Conservation (phyloP, 2,888 invertebrate species). For the Papilio protenor region DNA sequence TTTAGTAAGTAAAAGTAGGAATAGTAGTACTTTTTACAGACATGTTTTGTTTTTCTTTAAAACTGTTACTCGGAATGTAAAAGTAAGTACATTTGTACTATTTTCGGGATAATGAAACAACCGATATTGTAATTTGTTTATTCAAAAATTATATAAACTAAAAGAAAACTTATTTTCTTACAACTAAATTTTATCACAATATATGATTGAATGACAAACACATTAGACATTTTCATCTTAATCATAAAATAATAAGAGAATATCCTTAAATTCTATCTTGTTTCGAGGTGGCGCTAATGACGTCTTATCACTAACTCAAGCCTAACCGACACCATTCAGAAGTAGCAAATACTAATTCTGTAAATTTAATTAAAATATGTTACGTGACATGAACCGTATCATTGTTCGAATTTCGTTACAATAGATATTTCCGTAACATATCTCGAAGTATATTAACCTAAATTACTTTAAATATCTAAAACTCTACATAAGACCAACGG, state of each 20-base stretch:
- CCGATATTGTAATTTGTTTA: background rate
- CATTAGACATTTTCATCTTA: background rate
- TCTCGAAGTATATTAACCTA: background rate
- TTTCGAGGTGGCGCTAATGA: slow-evolving; percentile 77
- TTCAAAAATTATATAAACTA: slow-evolving; percentile 1
- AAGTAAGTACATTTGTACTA: background rate
- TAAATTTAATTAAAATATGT: background rate
- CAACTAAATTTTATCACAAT: slow-evolving; percentile 41
- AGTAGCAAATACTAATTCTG: background rate
- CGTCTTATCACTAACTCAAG: background rate
- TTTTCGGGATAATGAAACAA: background rate
- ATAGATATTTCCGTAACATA: background rate
- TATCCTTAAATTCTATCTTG: background rate
- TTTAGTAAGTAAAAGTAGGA: background rate
- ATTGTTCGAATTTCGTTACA: background rate
- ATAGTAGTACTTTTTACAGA: background rate
- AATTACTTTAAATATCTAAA: background rate
- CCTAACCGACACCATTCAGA: slow-evolving; percentile 28
- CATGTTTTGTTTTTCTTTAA: background rate
- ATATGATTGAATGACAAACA: slow-evolving; percentile 15
- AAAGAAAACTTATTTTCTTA: slow-evolving; percentile 30
- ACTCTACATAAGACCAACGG: background rate
- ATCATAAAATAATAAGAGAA: background rate
- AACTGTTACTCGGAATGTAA: background rate
- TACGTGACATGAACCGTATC: background rate